These are phyloP conservation scores for Minunthozetes semirufus DNA, from an alignment of 2,888 invertebrate genomes.

Conservation along the genomic window DNA sequence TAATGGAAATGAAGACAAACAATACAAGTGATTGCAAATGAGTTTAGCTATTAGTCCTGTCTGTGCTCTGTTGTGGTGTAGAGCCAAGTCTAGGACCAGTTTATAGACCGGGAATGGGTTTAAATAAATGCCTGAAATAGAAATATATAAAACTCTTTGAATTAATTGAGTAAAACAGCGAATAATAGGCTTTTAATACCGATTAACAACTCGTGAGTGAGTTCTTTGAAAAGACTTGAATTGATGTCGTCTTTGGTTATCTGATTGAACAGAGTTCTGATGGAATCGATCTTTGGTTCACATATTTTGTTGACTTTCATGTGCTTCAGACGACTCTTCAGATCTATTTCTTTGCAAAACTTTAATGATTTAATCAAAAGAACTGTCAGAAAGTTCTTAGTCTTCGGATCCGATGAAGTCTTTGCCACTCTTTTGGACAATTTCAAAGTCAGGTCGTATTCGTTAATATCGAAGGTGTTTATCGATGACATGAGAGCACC, in stretches of 20 bases:
- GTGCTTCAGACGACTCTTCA: background rate
- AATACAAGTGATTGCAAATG: background rate
- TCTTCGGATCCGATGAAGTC: background rate
- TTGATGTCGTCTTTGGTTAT: background rate
- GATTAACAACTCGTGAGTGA: background rate
- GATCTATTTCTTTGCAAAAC: background rate
- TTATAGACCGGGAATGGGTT: background rate
- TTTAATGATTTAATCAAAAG: background rate
- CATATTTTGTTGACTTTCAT: background rate
- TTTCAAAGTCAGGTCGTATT: background rate
- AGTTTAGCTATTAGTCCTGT: background rate
- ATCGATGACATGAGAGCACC: background rate
- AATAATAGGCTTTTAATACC: background rate
- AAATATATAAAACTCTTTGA: background rate
- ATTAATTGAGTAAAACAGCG: background rate
- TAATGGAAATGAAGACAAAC: background rate
- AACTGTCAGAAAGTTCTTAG: background rate
- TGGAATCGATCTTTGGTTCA: background rate
- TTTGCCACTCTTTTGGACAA: background rate
- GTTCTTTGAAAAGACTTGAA: background rate
- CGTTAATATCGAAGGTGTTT: background rate
- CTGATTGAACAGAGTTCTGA: slow-evolving; percentile 1
- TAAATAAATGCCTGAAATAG: slow-evolving; percentile 4
- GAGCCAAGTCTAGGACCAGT: background rate
- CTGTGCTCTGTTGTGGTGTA: slow-evolving; percentile 2